Percentiles rank a stretch among this genome's conserved stretches.
phyloP scores from a whole-genome alignment of 2,113 vertebrate species.

The Cisticola juncidis region DNA sequence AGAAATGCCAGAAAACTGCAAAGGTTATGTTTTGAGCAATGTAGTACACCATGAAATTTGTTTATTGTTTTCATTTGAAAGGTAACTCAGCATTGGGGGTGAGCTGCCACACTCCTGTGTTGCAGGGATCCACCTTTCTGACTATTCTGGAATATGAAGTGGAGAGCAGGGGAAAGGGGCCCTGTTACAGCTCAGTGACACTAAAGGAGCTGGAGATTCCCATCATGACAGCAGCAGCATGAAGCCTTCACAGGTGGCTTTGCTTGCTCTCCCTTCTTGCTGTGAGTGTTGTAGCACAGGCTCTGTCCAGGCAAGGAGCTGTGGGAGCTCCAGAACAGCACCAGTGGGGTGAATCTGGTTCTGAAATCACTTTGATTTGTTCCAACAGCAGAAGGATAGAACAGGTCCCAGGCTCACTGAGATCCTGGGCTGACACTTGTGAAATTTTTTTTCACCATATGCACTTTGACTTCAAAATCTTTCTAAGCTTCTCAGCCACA shows the following conservation, averaged over 20 bases:
- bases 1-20: background rate
- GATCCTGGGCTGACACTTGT: background rate
- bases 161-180: background rate
- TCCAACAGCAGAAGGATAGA: background rate
- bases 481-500: background rate
- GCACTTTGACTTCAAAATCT: background rate
- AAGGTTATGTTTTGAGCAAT: background rate
- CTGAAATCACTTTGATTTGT: background rate
- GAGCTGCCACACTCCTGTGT: background rate
- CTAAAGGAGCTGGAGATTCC: background rate
- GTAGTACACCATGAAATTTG: background rate
- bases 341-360: background rate
- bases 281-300: background rate
- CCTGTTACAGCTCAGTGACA: background rate
- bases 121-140: background rate
- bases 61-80: background rate
- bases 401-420: background rate
- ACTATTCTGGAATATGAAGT: background rate
- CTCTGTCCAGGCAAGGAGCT: background rate
- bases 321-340: background rate
- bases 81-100: background rate
- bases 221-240: background rate
- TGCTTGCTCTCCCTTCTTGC: background rate
- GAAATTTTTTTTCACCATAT: background rate
- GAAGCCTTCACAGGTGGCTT: background rate